Evolutionary conservation across 2,113 vertebrate species (phyloP), one percentile per base, ranked within the genome.

Genomic region (Amia ocellicauda): DNA sequence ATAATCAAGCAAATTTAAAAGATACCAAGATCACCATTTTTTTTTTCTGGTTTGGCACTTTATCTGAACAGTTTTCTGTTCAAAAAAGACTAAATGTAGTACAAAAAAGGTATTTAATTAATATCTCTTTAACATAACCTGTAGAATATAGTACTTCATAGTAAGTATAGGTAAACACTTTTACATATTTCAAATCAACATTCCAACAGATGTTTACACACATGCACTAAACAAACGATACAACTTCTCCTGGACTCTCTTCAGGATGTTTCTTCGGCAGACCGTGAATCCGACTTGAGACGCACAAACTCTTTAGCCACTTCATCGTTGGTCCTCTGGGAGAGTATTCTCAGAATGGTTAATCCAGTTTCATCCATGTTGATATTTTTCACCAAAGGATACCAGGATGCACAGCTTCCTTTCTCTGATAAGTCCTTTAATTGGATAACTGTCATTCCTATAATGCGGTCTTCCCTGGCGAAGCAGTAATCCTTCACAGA

Each of bases 401-500:
- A 96, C 88, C 89, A 89, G 4, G 88, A 86, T 0, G 88, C 78
- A 13, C 88, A 78, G 83, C 91, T 84, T 7, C 92, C 92, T 51
- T 85, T 89, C 58, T 96, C 96, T 0, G 82, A 86, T 40, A 97
- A 81, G 74, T 77, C 86, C n/a, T 85, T 83, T 56, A 99, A 89
- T 80, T 91, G 96, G 75, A 99, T 92, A 11, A 99, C 94, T 0
- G 94, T 89, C 93, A 98, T 93, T 60, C 97, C 97, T 0, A 99
- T 86, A 49, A 97, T 14, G 29, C 93, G 92, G 67, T 99, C 97
- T 68, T 99, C 97, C 0, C 97, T 85, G 14, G 97, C 97, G 7
- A 99, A 99, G 89, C 97, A 99, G 83, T 99, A 99, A 80, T 99
- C 97, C 71, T 99, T 99, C 68, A 99, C 94, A 0, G 94, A 94